phyloP scores from a whole-genome alignment of 2,113 vertebrate species.

The Micronycteris hirsuta region DNA sequence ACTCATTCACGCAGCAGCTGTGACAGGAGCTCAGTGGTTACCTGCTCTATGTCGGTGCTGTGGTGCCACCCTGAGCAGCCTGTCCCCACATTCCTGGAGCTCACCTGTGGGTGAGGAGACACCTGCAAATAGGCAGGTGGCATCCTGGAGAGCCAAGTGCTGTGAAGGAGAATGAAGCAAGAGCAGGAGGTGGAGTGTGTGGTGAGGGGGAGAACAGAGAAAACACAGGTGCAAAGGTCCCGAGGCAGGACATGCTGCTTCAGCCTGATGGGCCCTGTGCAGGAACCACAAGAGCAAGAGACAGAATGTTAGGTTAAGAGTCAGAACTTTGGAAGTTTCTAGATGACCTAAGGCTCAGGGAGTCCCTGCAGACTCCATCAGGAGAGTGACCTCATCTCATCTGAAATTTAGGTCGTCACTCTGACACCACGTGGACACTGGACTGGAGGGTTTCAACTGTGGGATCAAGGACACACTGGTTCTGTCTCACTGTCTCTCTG shows the following conservation, averaged over 20 bases:
- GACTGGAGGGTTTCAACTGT: rapidly evolving
- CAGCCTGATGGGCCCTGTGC: rapidly evolving
- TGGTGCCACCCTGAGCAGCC: rapidly evolving
- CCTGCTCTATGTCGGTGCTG: not conserved
- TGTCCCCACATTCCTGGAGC: rapidly evolving
- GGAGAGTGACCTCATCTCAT: not conserved
- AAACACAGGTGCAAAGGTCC: not conserved
- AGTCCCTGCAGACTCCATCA: no score
- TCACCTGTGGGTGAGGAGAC: not conserved
- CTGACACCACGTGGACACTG: not conserved
- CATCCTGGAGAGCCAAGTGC: not conserved
- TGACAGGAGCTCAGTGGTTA: rapidly evolving
- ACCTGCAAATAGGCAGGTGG: rapidly evolving
- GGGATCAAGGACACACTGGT: rapidly evolving
- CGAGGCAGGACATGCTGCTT: rapidly evolving
- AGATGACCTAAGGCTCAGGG: rapidly evolving
- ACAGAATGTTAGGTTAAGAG: rapidly evolving
- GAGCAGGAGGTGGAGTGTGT: rapidly evolving
- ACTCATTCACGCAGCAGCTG: not conserved
- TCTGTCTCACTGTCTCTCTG: not conserved
- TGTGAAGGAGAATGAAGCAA: not conserved
- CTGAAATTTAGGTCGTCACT: rapidly evolving
- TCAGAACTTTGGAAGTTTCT: rapidly evolving
- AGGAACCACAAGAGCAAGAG: not conserved
- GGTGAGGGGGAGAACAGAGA: not conserved